A percentile compares a stretch with the other conserved stretches of the same genome.
These are phyloP conservation scores for Sesia apiformis DNA, from an alignment of 2,888 invertebrate genomes.

Conservation along the genomic window DNA sequence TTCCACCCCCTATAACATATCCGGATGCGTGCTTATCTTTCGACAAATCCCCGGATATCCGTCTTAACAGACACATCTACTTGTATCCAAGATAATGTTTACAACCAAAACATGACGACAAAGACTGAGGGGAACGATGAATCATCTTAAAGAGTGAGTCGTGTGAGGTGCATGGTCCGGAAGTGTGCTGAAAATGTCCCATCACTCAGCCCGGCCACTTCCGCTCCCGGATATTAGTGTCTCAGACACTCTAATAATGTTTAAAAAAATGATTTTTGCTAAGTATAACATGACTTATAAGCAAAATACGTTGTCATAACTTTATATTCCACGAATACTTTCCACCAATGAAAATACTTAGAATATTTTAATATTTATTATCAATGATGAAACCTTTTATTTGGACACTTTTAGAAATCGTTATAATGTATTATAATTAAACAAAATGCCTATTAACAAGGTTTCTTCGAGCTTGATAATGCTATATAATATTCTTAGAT, in stretches of 20 bases:
- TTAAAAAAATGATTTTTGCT: background rate
- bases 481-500: too few species aligned
- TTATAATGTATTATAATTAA: too few species aligned
- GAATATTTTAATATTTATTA: too few species aligned
- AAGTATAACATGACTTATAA: too few species aligned
- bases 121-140: constrained; percentile 21
- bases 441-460: too few species aligned
- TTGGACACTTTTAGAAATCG: too few species aligned
- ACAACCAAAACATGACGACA: background rate
- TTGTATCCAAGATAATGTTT: background rate
- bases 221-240: constrained; percentile 26
- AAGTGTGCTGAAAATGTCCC: constrained; percentile 28
- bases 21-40: background rate
- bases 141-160: constrained; percentile 20
- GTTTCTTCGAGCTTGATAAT: too few species aligned
- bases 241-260: constrained; percentile 3
- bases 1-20: background rate
- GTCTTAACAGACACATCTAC: background rate
- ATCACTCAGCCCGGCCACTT: constrained; percentile 33
- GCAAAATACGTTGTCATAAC: too few species aligned
- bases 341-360: too few species aligned
- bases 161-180: constrained; percentile 22
- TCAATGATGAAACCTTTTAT: too few species aligned
- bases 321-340: too few species aligned
- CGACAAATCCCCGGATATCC: background rate